These are phyloP conservation scores for Amphipoea lucens DNA, from an alignment of 2,888 invertebrate genomes.

Conservation along the genomic window DNA sequence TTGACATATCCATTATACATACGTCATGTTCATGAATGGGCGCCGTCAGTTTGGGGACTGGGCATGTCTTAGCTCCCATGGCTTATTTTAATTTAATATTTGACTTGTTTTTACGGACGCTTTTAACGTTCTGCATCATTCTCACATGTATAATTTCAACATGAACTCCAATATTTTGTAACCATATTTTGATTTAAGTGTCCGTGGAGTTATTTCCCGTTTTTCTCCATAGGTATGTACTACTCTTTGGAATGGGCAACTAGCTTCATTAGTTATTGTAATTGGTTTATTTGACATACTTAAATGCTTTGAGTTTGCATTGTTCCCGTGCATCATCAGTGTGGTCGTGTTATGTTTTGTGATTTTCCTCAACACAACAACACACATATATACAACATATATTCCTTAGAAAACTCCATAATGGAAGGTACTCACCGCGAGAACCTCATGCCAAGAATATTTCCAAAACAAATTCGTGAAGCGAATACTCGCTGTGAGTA, in stretches of 20 bases:
- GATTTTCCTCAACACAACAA: neutral
- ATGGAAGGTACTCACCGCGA: neutral
- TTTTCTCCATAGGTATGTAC: neutral
- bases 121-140: neutral
- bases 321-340: neutral
- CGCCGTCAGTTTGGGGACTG: too few relatives aligned
- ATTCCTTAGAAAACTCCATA: neutral
- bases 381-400: too few relatives aligned
- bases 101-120: neutral
- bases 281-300: neutral
- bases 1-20: neutral
- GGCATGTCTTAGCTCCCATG: too few relatives aligned
- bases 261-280: neutral
- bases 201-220: neutral
- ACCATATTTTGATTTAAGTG: neutral
- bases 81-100: too few relatives aligned
- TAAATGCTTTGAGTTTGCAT: neutral
- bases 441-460: neutral
- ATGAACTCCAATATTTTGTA: neutral
- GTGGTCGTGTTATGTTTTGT: neutral
- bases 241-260: neutral
- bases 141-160: neutral
- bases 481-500: neutral
- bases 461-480: neutral
- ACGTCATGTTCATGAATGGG: neutral